Base-by-base conservation (phyloP, 2,113 vertebrate species). In the Geothlypis trichas region DNA sequence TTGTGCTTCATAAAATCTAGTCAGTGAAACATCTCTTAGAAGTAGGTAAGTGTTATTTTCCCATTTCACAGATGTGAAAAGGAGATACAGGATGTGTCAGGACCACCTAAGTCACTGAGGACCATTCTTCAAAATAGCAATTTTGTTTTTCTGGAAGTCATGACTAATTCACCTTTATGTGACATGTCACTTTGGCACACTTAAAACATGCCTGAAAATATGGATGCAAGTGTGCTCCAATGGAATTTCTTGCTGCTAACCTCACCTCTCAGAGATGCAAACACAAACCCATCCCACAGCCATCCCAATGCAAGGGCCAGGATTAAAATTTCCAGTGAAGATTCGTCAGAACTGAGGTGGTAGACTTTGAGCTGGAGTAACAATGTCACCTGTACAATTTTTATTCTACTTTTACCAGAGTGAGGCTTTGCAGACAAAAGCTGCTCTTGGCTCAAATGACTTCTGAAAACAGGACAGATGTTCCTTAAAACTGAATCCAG, bases 1-100 rank as follows among this genome's bases (percentile, higher is more conserved):
- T 81, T 78, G 73, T 68, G 92, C 44, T 97, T 92, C 90, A 95
- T 58, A 68, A 75, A 92, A 87, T 35, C 66, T 84, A 72, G 59
- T 87, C 61, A 61, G 41, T 80, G 83, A 92, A 94, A 95, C 95
- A 90, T 81, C 61, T 74, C 41, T 81, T 57, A 54, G 90, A 89
- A 81, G 90, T 11, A 86, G 46, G 46, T 73, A 86, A 63, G 37
- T 28, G 57, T 19, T 88, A 37, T 86, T 95, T 95, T 84, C 80
- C 72, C 47, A 42, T 93, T 89, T 65, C 76, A 72, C 49, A 78
- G 65, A 72, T 20, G 18, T 28, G 68, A 84, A 86, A 88, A 75
- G 68, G 49, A 95, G 93, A 88, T 22, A 46, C 5, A 83, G 65
- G 39, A 75, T 52, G n/a, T 75, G 57, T 63, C 73, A 86, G 74